Percentiles rank a stretch among this genome's conserved stretches.
phyloP scores from a whole-genome alignment of 2,797 vertebrate species.

The Capromys pilorides region DNA sequence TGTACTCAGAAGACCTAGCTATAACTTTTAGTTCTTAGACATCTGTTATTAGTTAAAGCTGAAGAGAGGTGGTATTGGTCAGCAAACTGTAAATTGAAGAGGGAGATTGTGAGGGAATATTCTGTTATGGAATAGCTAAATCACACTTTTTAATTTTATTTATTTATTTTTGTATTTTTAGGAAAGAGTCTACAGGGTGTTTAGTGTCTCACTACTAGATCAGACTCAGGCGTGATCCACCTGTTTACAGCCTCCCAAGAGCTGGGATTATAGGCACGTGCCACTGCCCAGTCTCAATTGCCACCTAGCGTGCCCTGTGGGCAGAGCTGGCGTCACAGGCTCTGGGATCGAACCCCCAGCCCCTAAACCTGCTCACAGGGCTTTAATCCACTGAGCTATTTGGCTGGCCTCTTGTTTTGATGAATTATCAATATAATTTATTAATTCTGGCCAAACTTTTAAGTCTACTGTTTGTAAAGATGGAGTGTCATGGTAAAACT shows the following conservation, averaged over 20 bases:
- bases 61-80: slow-evolving; percentile 61
- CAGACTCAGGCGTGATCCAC: no score
- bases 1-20: slow-evolving; percentile 76
- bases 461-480: slow-evolving; percentile 64
- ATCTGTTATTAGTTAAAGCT: slow-evolving; percentile 29
- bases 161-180: no score
- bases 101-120: slow-evolving; percentile 36
- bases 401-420: slow-evolving; percentile 59
- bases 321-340: no score
- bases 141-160: not conserved
- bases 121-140: slow-evolving; percentile 61
- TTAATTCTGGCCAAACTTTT: slow-evolving; percentile 76
- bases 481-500: slow-evolving; percentile 56
- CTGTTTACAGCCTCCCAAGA: no score
- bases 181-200: no score
- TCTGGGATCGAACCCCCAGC: no score
- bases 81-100: slow-evolving; percentile 58
- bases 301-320: no score
- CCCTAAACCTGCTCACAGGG: no score
- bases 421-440: slow-evolving; percentile 54
- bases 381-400: no score
- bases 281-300: no score
- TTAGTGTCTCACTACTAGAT: no score
- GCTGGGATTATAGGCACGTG: no score
- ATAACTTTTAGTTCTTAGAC: slow-evolving; percentile 44